These are phyloP conservation scores for Trisateles emortualis DNA, from an alignment of 2,888 invertebrate species.

Conservation along the genomic window DNA sequence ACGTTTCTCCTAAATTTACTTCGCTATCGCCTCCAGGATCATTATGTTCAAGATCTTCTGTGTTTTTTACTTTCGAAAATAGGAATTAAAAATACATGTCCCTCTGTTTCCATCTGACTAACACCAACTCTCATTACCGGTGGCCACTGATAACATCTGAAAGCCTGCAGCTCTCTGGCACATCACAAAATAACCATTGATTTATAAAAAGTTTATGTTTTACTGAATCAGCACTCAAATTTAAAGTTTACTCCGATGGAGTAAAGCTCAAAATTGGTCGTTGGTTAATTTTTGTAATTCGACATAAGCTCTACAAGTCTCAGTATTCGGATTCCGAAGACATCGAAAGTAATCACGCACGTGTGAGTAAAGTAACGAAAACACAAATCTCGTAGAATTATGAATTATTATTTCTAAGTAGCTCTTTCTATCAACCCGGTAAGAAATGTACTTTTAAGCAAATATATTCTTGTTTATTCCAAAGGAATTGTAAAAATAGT, in stretches of 20 bases:
- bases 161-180: conserved; percentile 61
- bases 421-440: background rate
- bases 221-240: conserved; percentile 16
- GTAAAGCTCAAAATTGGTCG: conserved; percentile 13
- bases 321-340: conserved; percentile 25
- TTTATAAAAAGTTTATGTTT: conserved; percentile 51
- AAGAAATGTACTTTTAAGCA: background rate
- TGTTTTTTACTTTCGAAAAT: conserved; percentile 53
- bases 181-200: conserved; percentile 61
- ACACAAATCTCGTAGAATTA: conserved; percentile 16
- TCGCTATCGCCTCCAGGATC: conserved; percentile 28
- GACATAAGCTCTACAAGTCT: conserved; percentile 27
- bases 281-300: conserved; percentile 13
- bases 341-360: conserved; percentile 28
- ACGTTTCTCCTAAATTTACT: conserved; percentile 9
- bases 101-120: conserved; percentile 72
- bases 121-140: conserved; percentile 78
- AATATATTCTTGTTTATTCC: background rate
- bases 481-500: conserved; percentile 4
- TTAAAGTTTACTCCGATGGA: conserved; percentile 2
- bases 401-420: conserved; percentile 3
- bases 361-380: conserved; percentile 26
- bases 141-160: conserved; percentile 72
- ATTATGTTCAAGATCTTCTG: conserved; percentile 33
- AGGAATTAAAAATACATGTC: conserved; percentile 64